These are phyloP conservation scores for Leptinotarsa texana DNA, from an alignment of 1,140 invertebrate genomes.

Conservation along the genomic window DNA sequence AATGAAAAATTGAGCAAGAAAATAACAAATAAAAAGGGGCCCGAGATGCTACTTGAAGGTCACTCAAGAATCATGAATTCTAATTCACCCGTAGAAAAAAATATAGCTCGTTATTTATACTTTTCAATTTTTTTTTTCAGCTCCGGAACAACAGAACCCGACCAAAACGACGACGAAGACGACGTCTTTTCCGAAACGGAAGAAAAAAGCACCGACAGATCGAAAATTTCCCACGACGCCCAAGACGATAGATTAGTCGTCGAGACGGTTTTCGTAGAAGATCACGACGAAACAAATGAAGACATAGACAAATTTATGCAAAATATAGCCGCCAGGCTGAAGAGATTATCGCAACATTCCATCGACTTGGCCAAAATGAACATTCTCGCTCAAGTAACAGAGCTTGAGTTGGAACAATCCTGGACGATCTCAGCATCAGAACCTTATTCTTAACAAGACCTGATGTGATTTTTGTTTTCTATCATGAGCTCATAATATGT, in stretches of 20 bases:
- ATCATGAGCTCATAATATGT: too few species aligned
- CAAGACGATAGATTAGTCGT: neutral
- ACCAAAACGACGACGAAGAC: slow-evolving; percentile 9
- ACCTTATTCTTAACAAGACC: neutral
- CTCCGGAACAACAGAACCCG: neutral
- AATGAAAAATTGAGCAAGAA: too few species aligned
- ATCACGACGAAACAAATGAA: neutral
- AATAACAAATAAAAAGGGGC: too few species aligned
- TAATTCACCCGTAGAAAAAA: too few species aligned
- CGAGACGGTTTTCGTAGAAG: neutral
- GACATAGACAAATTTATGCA: slow-evolving; percentile 13
- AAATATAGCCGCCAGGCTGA: slow-evolving; percentile 11
- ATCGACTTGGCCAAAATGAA: slow-evolving; percentile 12
- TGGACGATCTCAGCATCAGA: slow-evolving; percentile 1
- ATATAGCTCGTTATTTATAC: too few species aligned
- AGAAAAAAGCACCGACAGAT: neutral
- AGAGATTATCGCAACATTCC: slow-evolving; percentile 12
- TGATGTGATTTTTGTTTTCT: neutral
- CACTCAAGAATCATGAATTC: too few species aligned
- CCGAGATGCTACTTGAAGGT: too few species aligned
- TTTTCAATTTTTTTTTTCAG: slow-evolving; percentile 1
- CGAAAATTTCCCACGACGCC: neutral
- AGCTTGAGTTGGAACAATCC: slow-evolving; percentile 11
- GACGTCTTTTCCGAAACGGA: slow-evolving; percentile 21
- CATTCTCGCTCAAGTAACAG: slow-evolving; percentile 19